Percentiles rank a stretch among this genome's conserved stretches.
These are phyloP conservation scores for Adela reaumurella DNA, from an alignment of 2,888 invertebrate species.

Conservation along the genomic window DNA sequence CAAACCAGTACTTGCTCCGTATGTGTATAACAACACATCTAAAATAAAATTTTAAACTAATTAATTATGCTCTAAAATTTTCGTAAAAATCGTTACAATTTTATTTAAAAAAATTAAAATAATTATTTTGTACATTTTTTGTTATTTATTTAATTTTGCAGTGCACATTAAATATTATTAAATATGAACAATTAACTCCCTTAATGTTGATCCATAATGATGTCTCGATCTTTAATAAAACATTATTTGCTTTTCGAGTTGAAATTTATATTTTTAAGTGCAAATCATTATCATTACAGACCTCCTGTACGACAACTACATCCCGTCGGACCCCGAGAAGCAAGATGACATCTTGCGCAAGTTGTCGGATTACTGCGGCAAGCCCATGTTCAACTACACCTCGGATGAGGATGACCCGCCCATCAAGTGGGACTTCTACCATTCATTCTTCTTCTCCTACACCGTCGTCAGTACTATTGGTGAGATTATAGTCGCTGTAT, in stretches of 20 bases:
- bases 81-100: too few relatives aligned
- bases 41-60: too few relatives aligned
- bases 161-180: conserved; percentile 3
- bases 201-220: neutral
- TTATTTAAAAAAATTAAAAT: too few relatives aligned
- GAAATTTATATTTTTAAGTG: conserved; percentile 1
- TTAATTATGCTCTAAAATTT: too few relatives aligned
- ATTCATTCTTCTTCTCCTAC: conserved; percentile 87
- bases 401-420: conserved; percentile 58
- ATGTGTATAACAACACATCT: too few relatives aligned
- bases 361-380: conserved; percentile 70
- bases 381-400: conserved; percentile 64
- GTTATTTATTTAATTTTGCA: too few relatives aligned
- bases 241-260: conserved; percentile 1
- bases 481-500: conserved; percentile 27
- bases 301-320: conserved; percentile 57
- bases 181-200: conserved; percentile 1
- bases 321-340: conserved; percentile 48
- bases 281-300: conserved; percentile 53
- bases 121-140: too few relatives aligned
- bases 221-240: too few relatives aligned
- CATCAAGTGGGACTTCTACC: conserved; percentile 83
- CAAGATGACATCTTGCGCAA: conserved; percentile 58
- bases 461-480: conserved; percentile 91
- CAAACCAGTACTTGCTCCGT: too few relatives aligned